Percentiles rank a stretch among this genome's conserved stretches.
phyloP scores from a whole-genome alignment of 2,888 invertebrate species.

The Oeneis ivallda region DNA sequence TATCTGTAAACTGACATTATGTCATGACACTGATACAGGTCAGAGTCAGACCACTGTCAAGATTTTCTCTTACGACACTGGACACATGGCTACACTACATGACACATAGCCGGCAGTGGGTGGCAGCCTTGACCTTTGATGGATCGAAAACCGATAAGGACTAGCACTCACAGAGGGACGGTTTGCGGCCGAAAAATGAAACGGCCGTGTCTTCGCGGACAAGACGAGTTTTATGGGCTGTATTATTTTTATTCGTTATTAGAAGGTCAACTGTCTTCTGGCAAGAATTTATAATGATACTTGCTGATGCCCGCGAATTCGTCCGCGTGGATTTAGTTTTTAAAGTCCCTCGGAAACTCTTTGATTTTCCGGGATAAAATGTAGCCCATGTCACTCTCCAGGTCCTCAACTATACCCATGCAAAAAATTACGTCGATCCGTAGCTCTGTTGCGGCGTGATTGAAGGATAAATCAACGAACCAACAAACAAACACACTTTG shows the following conservation, averaged over 20 bases:
- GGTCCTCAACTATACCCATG: too few relatives aligned
- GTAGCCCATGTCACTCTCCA: too few relatives aligned
- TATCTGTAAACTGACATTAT: too few relatives aligned
- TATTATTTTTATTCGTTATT: background rate
- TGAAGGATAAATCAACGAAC: too few relatives aligned
- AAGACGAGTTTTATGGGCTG: background rate
- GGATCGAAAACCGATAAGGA: conserved; percentile 37
- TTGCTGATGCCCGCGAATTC: too few relatives aligned
- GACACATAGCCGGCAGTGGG: conserved; percentile 16
- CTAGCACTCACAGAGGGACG: conserved; percentile 17
- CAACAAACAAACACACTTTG: too few relatives aligned
- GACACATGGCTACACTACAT: conserved; percentile 1
- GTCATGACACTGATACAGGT: too few relatives aligned
- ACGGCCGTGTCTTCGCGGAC: background rate
- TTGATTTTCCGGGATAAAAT: too few relatives aligned
- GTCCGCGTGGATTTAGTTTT: too few relatives aligned
- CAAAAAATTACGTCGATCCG: too few relatives aligned
- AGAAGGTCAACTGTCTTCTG: background rate
- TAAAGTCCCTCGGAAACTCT: too few relatives aligned
- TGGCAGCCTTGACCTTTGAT: conserved; percentile 37
- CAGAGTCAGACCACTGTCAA: background rate
- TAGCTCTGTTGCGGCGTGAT: too few relatives aligned
- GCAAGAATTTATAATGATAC: background rate
- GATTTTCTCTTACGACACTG: background rate
- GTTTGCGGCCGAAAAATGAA: background rate